Evolutionary conservation across 2,113 vertebrate genomes (phyloP).

Genomic region (Myxocyprinus asiaticus): DNA sequence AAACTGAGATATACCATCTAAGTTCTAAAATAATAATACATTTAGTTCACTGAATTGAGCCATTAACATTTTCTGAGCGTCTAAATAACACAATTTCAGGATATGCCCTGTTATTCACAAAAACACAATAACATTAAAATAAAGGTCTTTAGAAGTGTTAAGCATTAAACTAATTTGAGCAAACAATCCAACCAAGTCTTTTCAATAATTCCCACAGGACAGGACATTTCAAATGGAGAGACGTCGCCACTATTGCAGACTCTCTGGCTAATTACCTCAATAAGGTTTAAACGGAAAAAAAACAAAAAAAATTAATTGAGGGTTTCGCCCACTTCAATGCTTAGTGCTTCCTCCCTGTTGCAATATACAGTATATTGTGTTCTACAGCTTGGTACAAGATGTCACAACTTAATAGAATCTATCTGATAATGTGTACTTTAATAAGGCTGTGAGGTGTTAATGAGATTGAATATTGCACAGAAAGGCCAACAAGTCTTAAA

Average conservation of each 20-base stretch:
- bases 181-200: conserved; percentile 7
- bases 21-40: too few relatives aligned
- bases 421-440: conserved; percentile 71
- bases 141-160: conserved; percentile 1
- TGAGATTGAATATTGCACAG: conserved; percentile 66
- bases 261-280: conserved; percentile 65
- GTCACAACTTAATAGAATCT: conserved; percentile 69
- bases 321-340: conserved; percentile 52
- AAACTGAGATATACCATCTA: too few relatives aligned
- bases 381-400: conserved; percentile 70
- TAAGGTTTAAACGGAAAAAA: conserved; percentile 50
- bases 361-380: conserved; percentile 55
- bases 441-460: conserved; percentile 64
- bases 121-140: neutral
- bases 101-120: neutral
- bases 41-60: neutral
- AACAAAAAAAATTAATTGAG: conserved; percentile 31
- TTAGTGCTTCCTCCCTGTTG: conserved; percentile 57
- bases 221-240: conserved; percentile 65
- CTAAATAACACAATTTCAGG: neutral
- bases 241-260: conserved; percentile 57
- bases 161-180: conserved; percentile 11
- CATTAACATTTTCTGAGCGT: neutral
- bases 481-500: conserved; percentile 61
- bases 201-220: conserved; percentile 56